These are phyloP conservation scores for Pristionchus exspectatus DNA, from an alignment of 2,888 invertebrate genomes.

Conservation along the genomic window DNA sequence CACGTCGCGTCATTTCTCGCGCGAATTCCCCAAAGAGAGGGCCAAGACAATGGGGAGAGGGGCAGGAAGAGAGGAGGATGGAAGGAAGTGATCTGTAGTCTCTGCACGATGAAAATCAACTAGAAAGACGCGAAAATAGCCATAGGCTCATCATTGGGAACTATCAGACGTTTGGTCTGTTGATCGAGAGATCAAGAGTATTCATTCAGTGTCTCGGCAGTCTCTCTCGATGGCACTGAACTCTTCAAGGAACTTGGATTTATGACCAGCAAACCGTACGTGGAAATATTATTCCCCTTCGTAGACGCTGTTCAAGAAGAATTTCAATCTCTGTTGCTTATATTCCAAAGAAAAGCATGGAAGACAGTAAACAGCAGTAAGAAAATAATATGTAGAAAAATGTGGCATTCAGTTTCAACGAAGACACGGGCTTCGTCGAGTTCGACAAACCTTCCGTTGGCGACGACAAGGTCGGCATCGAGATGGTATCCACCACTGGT, in stretches of 20 bases:
- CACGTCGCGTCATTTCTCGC: constrained; percentile 18
- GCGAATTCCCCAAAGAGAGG: constrained; percentile 20
- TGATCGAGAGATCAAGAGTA: neutral
- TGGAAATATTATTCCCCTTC: neutral
- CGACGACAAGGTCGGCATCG: constrained; percentile 73
- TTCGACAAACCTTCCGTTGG: constrained; percentile 66
- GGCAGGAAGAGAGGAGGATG: neutral
- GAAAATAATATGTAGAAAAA: neutral
- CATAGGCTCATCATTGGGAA: neutral
- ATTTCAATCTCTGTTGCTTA: too few relatives aligned
- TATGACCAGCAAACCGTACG: constrained; percentile 72
- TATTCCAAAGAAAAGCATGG: too few relatives aligned
- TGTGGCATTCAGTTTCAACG: constrained; percentile 50
- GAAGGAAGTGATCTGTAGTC: neutral
- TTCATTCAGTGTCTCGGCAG: constrained; percentile 57
- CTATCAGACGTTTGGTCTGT: neutral
- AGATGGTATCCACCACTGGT: constrained; percentile 74
- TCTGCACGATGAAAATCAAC: neutral
- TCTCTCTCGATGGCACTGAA: constrained; percentile 68
- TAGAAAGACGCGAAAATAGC: neutral
- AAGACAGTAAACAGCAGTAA: too few relatives aligned
- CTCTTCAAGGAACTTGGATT: constrained; percentile 73
- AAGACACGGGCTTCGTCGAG: constrained; percentile 75
- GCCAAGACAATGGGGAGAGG: neutral
- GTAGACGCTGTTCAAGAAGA: too few relatives aligned